Evolutionary conservation across 2,113 vertebrate species (phyloP), one percentile per base, ranked within the genome.

Genomic region (Taxidea taxus): DNA sequence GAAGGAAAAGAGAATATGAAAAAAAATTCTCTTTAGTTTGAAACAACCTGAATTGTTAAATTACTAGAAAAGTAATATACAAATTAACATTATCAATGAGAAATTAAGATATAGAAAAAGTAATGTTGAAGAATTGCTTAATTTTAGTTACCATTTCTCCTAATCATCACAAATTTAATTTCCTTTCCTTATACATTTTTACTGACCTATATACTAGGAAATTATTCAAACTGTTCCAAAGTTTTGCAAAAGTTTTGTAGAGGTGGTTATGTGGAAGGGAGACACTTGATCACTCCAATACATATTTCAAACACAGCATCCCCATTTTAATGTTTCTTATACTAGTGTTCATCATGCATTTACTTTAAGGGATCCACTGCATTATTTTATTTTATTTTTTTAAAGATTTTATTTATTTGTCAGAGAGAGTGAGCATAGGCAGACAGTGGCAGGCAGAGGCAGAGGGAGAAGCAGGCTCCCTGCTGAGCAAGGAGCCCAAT

Each of bases 1-100:
- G 51, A 91, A 90, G 58, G n/a, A 88, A 95, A 90, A 90, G 39
- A 56, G 1, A 91, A 84, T 29, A 94, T 78, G 93, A 25, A 66
- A 74, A 90, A 75, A 39, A 34, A 49, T 54, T 64, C 8, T 72
- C 68, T 84, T 44, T n/a, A 95, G 90, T 85, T 54, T 74, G 31
- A 95, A 86, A 95, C 11, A 77, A 70, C 10, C 0, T 66, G 31
- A 56, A 72, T 47, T 94, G 11, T 78, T 92, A 68, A 64, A 91
- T 80, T 84, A 91, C 42, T 80, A 49, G 37, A 77, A 96, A 86
- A 51, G 29, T 84, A 23, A 90, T 34, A 90, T 13, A 62, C 23
- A 83, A 90, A 94, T 87, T 39, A 91, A 39, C 13, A 91, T 29
- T 37, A 54, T 93, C 49, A 87, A 51, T 27, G 9, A 42, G 27